Conservation (phyloP, 2,113 vertebrate species). For the Salvelinus namaycush region DNA sequence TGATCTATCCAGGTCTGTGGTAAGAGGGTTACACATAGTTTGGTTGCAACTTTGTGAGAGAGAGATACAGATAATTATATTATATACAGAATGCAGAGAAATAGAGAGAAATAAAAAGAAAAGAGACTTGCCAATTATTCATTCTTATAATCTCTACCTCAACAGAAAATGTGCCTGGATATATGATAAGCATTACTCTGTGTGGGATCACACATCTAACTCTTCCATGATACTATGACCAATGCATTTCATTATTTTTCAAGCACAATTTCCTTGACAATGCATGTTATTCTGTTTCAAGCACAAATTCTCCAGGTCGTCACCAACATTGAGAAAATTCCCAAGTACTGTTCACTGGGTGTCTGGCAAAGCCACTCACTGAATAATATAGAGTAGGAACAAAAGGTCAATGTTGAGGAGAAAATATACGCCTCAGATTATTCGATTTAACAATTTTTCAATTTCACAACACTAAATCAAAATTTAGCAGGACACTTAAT, state of each 20-base stretch:
- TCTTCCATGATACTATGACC: background rate
- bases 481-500: no score
- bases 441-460: no score
- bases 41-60: no score
- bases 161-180: background rate
- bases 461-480: no score
- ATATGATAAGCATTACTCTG: background rate
- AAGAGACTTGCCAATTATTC: background rate
- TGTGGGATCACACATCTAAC: background rate
- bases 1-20: no score
- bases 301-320: background rate
- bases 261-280: no score
- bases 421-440: no score
- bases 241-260: no score
- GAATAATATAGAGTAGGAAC: background rate
- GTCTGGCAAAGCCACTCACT: background rate
- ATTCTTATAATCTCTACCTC: background rate
- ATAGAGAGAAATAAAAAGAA: background rate
- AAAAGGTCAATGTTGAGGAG: background rate
- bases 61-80: no score
- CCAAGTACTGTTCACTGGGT: background rate
- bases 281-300: background rate
- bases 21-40: no score
- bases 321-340: background rate
- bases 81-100: background rate